phyloP scores from a whole-genome alignment of 1,140 invertebrate species.

The Brachionus asplanchnoidis region DNA sequence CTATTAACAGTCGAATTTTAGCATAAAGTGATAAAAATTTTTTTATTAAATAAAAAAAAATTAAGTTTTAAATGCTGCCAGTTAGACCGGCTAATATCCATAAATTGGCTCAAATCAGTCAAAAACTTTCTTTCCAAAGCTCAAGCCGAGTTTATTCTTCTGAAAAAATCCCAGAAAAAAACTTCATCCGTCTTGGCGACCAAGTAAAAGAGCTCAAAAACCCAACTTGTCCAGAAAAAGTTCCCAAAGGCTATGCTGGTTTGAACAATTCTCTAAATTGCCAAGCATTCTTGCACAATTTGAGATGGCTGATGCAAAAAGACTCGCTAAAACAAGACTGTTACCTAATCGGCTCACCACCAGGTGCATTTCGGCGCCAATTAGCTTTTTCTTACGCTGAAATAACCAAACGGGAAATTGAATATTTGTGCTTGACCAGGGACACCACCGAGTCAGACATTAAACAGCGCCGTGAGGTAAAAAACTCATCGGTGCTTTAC shows the following conservation, averaged over 20 bases:
- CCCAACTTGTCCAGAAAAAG: slow-evolving; percentile 9
- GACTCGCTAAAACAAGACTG: slow-evolving; percentile 87
- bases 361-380: background rate
- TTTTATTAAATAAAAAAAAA: background rate
- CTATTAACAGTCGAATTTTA: slow-evolving; percentile 11
- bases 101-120: background rate
- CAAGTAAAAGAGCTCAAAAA: slow-evolving; percentile 2
- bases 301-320: slow-evolving; percentile 91
- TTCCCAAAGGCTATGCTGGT: background rate
- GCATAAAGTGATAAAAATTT: background rate
- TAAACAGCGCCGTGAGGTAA: slow-evolving; percentile 88
- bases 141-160: background rate
- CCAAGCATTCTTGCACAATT: slow-evolving; percentile 72
- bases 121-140: background rate
- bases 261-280: background rate
- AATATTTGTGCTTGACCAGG: slow-evolving; percentile 84
- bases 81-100: background rate
- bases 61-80: background rate
- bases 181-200: slow-evolving; percentile 4
- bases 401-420: slow-evolving; percentile 77
- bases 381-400: slow-evolving; percentile 57
- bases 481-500: slow-evolving; percentile 77
- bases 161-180: background rate
- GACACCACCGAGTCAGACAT: slow-evolving; percentile 94
- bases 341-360: slow-evolving; percentile 81